Evolutionary conservation across 1,140 invertebrate genomes (phyloP), one percentile per base, ranked within the genome.

Genomic region (Andrena cerasifolii): DNA sequence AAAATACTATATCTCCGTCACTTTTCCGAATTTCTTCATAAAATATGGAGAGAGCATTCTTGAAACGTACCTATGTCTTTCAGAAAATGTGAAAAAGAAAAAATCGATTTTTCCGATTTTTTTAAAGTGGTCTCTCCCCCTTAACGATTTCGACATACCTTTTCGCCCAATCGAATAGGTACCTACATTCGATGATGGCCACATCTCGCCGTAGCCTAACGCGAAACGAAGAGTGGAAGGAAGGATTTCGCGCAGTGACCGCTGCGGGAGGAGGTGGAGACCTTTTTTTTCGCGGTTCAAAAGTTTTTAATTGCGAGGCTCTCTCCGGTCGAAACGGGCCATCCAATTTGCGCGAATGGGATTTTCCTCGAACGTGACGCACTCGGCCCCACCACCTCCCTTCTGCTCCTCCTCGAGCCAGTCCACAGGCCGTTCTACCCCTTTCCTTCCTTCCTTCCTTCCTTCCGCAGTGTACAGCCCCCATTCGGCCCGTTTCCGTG

Each of bases 291-390:
- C 51, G 78, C 79, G 78, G 86, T 88, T 87, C 85, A 85, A 89
- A 91, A 91, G 86, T 91, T 92, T 92, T 92, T 91, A 91, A 92
- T 92, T 90, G 90, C 89, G 85, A 89, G 87, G 86, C 88, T 90
- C 89, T 71, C 72, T 43, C 51, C 73, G 77, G 83, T 72, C 78
- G 78, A 85, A 70, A 83, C 89, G 75, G 83, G 80, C 89, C 83
- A 91, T 92, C 90, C 91, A 92, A 92, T 92, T 91, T 90, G 89
- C 87, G 80, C 87, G 86, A 91, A 91, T 91, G 81, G 88, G 84
- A 88, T 90, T 89, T 90, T 86, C 79, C 88, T 90, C 88, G 87
- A 89, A 90, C 86, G 88, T 80, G 82, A 82, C 66, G 77, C 77
- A 67, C 59, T 59, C 51, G 18, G 62, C 43, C 59, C 76, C 31